A percentile compares a stretch with the other conserved stretches of the same genome.
phyloP scores from a whole-genome alignment of 2,888 invertebrate genomes.

The Autographa gamma region DNA sequence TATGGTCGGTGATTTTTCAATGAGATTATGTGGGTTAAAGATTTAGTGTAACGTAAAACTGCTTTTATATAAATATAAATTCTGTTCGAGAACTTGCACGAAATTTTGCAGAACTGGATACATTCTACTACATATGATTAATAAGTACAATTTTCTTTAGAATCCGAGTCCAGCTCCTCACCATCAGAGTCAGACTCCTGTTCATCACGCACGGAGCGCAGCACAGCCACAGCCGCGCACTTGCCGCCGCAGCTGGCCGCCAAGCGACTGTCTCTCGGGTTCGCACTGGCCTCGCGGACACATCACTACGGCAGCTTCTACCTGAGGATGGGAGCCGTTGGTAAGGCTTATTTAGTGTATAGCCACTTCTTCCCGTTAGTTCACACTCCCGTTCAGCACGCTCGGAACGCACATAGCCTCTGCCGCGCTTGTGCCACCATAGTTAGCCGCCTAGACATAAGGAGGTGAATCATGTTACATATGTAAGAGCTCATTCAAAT shows the following conservation, averaged over 20 bases:
- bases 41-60: neutral
- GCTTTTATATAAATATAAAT: no score
- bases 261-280: conserved; percentile 86
- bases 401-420: no score
- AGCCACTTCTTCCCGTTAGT: neutral
- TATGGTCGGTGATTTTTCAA: neutral
- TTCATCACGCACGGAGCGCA: conserved; percentile 89
- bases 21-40: neutral
- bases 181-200: conserved; percentile 86
- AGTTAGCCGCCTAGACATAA: no score
- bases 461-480: no score
- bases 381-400: neutral
- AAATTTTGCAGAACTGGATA: neutral
- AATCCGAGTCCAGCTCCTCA: conserved; percentile 82
- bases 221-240: conserved; percentile 84
- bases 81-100: no score
- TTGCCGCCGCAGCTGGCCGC: conserved; percentile 77
- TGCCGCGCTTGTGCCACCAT: no score
- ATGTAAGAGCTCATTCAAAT: no score
- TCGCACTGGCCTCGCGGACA: conserved; percentile 86
- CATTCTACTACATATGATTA: neutral
- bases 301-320: conserved; percentile 98
- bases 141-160: conserved; percentile 52
- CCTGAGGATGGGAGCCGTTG: conserved; percentile 97
- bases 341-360: conserved; percentile 83